phyloP scores from a whole-genome alignment of 2,888 invertebrate genomes.

The Ceriagrion tenellum region DNA sequence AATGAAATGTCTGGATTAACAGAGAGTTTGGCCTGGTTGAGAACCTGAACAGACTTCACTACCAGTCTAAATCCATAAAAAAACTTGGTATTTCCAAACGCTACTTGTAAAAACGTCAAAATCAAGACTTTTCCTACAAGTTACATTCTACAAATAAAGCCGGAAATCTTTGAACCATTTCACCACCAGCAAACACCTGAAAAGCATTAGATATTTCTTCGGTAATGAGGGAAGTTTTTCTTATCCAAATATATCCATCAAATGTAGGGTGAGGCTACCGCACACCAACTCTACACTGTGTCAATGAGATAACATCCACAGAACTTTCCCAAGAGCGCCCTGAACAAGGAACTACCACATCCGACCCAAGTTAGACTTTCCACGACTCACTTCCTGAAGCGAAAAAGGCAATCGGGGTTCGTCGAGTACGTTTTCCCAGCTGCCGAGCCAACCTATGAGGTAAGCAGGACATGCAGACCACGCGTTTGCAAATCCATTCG shows the following conservation, averaged over 20 bases:
- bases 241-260: neutral
- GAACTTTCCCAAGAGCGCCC: neutral
- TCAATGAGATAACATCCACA: neutral
- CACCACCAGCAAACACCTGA: too few species aligned
- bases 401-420: neutral
- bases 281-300: neutral
- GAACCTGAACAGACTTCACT: too few species aligned
- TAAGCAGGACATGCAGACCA: neutral
- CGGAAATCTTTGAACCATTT: too few species aligned
- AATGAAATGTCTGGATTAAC: too few species aligned
- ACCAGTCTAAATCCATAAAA: too few species aligned
- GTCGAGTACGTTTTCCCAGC: neutral
- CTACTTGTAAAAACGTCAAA: too few species aligned
- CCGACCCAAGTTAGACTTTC: neutral
- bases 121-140: too few species aligned
- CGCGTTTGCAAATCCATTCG: neutral
- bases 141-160: too few species aligned
- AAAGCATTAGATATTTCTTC: too few species aligned
- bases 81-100: too few species aligned
- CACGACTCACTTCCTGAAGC: slow-evolving; percentile 18
- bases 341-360: slow-evolving; percentile 18
- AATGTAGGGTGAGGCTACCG: neutral
- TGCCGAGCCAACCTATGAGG: neutral
- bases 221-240: too few species aligned
- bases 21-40: too few species aligned